These are phyloP conservation scores for Ischnura elegans DNA, from an alignment of 2,888 invertebrate species.

Conservation along the genomic window DNA sequence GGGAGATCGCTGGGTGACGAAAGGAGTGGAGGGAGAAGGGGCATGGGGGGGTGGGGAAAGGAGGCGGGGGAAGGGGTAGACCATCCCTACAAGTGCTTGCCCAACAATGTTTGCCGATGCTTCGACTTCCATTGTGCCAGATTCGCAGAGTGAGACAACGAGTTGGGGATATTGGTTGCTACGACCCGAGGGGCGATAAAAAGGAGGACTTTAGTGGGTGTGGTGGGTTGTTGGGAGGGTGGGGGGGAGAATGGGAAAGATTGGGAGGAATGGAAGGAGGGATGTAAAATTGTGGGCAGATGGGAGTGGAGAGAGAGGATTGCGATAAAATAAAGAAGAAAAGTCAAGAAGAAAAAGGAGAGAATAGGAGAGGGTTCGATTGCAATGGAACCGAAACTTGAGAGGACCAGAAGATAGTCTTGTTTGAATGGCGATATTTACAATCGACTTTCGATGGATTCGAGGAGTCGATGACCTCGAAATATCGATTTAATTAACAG, in stretches of 20 bases:
- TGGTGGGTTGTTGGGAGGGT: not conserved
- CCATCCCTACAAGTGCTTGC: constrained; percentile 25
- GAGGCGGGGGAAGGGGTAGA: not conserved
- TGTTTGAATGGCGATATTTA: no score
- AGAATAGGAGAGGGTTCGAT: not conserved
- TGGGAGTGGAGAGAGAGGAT: no score
- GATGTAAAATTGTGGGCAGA: no score
- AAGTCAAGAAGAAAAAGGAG: not conserved
- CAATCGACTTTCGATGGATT: no score
- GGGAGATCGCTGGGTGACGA: no score
- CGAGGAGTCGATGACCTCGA: no score
- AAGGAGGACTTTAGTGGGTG: not conserved
- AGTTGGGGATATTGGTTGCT: constrained; percentile 53
- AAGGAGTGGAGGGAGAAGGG: not conserved
- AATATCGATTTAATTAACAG: no score
- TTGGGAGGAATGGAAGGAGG: not conserved
- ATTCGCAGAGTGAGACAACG: constrained; percentile 53
- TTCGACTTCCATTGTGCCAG: constrained; percentile 49
- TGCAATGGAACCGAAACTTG: not conserved
- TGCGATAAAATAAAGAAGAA: not conserved
- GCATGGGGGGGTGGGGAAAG: not conserved
- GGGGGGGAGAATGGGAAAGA: not conserved
- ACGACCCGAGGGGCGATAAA: constrained; percentile 49
- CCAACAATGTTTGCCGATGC: constrained; percentile 59
- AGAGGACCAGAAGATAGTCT: no score